Percentiles rank a stretch among this genome's conserved stretches.
phyloP scores from a whole-genome alignment of 2,113 vertebrate species.

The Sylvietta virens region DNA sequence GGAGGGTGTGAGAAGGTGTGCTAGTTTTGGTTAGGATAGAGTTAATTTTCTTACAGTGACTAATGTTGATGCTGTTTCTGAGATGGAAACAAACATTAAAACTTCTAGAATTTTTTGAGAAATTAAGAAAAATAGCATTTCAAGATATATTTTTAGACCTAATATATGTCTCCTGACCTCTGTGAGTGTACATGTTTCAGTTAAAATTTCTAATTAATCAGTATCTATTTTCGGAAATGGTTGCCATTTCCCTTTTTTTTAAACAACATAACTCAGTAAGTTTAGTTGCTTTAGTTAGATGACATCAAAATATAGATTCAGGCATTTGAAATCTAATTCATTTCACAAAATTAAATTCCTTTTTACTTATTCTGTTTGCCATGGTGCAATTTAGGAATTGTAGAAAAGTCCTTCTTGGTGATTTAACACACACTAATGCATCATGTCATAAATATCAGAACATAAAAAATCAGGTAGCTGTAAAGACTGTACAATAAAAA shows the following conservation, averaged over 20 bases:
- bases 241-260: neutral
- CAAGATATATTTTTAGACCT: neutral
- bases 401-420: neutral
- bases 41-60: neutral
- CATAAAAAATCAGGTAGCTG: neutral
- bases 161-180: neutral
- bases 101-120: neutral
- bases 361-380: neutral
- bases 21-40: neutral
- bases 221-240: neutral
- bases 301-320: neutral
- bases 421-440: neutral
- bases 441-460: neutral
- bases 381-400: neutral
- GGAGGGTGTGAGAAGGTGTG: neutral
- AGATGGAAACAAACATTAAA: neutral
- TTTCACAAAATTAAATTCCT: neutral
- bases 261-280: neutral
- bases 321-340: neutral
- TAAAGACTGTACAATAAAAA: neutral
- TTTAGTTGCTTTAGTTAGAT: neutral
- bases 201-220: neutral
- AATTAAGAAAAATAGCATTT: neutral
- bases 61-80: neutral
- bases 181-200: neutral